phyloP scores from a whole-genome alignment of 2,797 vertebrate species.

The Gorsachius magnificus region DNA sequence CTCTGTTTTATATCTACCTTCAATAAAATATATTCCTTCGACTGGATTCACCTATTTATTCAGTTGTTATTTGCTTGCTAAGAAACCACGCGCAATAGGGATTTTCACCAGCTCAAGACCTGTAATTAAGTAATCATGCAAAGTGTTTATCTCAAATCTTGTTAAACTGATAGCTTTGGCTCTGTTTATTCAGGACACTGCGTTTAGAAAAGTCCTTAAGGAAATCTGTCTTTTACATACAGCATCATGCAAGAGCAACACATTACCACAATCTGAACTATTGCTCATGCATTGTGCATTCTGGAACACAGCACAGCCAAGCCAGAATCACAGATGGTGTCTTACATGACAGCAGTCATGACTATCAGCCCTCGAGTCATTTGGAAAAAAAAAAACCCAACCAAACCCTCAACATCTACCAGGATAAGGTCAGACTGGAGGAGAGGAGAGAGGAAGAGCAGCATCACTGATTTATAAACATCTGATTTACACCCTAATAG shows the following conservation, averaged over 20 bases:
- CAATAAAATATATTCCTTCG: background rate
- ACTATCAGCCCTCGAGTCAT: constrained; percentile 42
- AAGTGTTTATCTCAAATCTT: background rate
- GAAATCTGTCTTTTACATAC: background rate
- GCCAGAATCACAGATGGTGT: constrained; percentile 64
- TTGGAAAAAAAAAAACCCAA: background rate
- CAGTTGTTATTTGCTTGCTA: background rate
- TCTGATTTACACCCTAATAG: background rate
- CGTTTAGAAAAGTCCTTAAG: background rate
- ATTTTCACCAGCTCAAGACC: background rate
- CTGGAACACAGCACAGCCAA: constrained; percentile 27
- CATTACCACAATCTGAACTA: constrained; percentile 8
- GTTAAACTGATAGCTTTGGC: background rate
- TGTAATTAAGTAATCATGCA: background rate
- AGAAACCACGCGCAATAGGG: background rate
- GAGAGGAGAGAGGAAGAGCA: background rate
- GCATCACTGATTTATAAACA: background rate
- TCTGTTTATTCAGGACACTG: background rate
- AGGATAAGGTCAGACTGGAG: constrained; percentile 5
- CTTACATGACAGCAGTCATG: constrained; percentile 50
- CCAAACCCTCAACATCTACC: background rate
- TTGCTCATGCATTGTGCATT: constrained; percentile 25
- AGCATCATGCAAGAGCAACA: background rate
- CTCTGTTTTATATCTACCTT: background rate
- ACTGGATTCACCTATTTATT: background rate